A percentile compares a stretch with the other conserved stretches of the same genome.
These are phyloP conservation scores for Oophaga sylvatica DNA, from an alignment of 2,797 vertebrate genomes.

Conservation along the genomic window DNA sequence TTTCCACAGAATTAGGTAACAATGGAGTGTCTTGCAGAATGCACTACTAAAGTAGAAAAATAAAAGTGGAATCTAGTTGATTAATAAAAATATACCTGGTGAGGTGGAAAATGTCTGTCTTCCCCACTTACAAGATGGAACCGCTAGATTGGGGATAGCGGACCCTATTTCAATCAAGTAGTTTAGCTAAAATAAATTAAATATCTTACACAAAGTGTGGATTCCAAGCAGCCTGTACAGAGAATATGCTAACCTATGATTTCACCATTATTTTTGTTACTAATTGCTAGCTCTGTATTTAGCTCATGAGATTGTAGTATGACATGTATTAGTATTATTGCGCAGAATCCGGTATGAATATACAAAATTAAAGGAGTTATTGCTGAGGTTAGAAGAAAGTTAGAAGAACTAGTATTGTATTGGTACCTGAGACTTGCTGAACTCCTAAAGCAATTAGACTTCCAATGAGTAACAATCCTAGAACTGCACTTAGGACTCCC, in stretches of 20 bases:
- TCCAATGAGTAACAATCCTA: constrained; percentile 81
- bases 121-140: no score
- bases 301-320: background rate
- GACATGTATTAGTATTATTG: background rate
- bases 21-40: background rate
- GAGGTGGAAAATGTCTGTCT: background rate
- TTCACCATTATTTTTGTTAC: background rate
- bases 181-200: no score
- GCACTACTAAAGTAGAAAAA: background rate
- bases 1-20: constrained; percentile 11
- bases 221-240: no score
- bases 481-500: constrained; percentile 75
- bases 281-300: background rate
- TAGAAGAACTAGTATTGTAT: background rate
- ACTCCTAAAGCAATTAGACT: constrained; percentile 83
- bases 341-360: background rate
- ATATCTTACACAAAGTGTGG: no score
- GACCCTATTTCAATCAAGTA: no score
- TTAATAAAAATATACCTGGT: background rate
- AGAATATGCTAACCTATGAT: no score
- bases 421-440: constrained; percentile 82
- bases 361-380: background rate
- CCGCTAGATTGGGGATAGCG: no score
- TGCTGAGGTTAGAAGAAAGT: background rate
- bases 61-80: background rate